Evolutionary conservation across 2,888 invertebrate genomes (phyloP).

Genomic region (Cryptocephalus primarius): DNA sequence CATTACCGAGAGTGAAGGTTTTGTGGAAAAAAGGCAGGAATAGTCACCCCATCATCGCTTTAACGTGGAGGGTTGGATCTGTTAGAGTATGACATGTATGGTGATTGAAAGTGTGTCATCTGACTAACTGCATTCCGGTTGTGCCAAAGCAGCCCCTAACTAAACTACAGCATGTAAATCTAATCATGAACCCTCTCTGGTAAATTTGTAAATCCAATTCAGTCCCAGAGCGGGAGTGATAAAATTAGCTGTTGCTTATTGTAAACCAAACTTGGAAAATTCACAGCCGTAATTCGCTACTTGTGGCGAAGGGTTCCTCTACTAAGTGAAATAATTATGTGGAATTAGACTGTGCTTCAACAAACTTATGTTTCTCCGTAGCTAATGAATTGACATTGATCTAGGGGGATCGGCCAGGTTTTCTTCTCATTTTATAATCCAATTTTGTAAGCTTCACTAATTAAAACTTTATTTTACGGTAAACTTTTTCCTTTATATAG

Average conservation of each 20-base stretch:
- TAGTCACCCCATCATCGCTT: slow-evolving; percentile 4
- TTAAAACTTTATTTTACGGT: too few species aligned
- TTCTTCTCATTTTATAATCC: slow-evolving; percentile 33
- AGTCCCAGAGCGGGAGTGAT: slow-evolving; percentile 37
- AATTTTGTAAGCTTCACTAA: slow-evolving; percentile 15
- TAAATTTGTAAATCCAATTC: slow-evolving; percentile 42
- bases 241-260: slow-evolving; percentile 43
- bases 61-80: slow-evolving; percentile 3
- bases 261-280: slow-evolving; percentile 44
- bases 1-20: neutral
- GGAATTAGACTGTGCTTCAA: slow-evolving; percentile 35
- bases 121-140: slow-evolving; percentile 24
- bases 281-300: slow-evolving; percentile 38
- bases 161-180: slow-evolving; percentile 37
- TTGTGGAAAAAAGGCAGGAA: neutral
- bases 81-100: slow-evolving; percentile 26
- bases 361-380: slow-evolving; percentile 29
- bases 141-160: slow-evolving; percentile 19
- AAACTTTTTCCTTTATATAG: too few species aligned
- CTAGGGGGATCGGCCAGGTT: slow-evolving; percentile 25
- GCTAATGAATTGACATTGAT: slow-evolving; percentile 40
- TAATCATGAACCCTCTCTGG: slow-evolving; percentile 37
- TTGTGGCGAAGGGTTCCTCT: slow-evolving; percentile 27
- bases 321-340: slow-evolving; percentile 37
- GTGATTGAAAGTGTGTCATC: slow-evolving; percentile 35